A percentile compares a stretch with the other conserved stretches of the same genome.
Conservation (phyloP, 2,888 invertebrate species). For the Torymus auratus region DNA sequence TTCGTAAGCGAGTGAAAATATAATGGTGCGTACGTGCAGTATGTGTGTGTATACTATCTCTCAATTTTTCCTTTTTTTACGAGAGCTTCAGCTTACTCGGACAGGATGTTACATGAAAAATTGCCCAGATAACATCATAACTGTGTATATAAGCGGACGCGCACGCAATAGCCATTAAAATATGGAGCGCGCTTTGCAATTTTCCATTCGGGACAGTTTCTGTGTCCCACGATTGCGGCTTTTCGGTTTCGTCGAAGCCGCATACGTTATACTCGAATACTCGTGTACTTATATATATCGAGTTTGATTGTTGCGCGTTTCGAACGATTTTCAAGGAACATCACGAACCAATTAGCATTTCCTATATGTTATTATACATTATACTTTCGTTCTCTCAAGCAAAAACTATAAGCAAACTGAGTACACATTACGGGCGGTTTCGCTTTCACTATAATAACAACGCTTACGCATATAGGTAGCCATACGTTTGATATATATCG, state of each 20-base stretch:
- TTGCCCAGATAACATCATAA: constrained; percentile 46
- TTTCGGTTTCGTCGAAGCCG: background rate
- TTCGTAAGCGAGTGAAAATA: constrained; percentile 2
- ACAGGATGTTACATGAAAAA: constrained; percentile 53
- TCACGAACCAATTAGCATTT: no score
- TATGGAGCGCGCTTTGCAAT: constrained; percentile 8
- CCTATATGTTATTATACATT: no score
- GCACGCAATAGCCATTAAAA: constrained; percentile 33
- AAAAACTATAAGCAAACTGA: no score
- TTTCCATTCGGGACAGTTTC: background rate
- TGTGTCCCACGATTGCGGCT: background rate
- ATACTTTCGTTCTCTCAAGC: no score
- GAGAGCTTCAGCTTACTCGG: constrained; percentile 20
- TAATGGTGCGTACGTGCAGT: background rate
- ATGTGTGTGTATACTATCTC: background rate
- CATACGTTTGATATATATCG: no score
- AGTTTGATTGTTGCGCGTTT: no score
- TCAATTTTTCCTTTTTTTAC: constrained; percentile 4
- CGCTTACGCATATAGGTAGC: no score
- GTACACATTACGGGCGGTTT: no score
- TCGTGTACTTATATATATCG: no score
- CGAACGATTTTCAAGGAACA: no score
- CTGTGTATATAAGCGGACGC: background rate
- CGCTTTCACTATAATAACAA: no score
- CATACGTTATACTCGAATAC: background rate